Evolutionary conservation across 2,113 vertebrate genomes (phyloP).

Genomic region (Chitala chitala): DNA sequence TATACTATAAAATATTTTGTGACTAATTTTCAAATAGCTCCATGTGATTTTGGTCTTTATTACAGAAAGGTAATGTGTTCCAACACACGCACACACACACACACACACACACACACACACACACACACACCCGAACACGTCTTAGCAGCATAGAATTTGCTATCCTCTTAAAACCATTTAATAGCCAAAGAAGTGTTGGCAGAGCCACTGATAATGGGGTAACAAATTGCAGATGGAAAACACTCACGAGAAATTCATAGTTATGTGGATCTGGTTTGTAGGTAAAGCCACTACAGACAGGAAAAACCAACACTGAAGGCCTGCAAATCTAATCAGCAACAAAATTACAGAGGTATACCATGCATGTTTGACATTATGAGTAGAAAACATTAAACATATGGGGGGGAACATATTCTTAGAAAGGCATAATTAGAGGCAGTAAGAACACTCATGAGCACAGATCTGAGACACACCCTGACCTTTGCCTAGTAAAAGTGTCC

Average conservation of each 20-base stretch:
- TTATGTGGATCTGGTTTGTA: not conserved
- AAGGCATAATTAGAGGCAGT: not conserved
- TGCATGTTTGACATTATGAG: not conserved
- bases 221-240: not conserved
- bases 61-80: no score
- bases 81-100: no score
- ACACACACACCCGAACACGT: no score
- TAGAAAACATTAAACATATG: not conserved
- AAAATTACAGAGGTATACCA: slow-evolving; percentile 7
- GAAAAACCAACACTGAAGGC: not conserved
- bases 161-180: no score
- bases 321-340: not conserved
- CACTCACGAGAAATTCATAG: not conserved
- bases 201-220: no score
- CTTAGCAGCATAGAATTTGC: no score
- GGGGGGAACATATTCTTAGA: not conserved
- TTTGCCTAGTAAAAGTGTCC: slow-evolving; percentile 8
- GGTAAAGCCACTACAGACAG: slow-evolving; percentile 1
- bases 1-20: no score
- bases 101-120: no score
- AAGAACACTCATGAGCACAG: not conserved
- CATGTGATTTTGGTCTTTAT: no score
- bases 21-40: no score
- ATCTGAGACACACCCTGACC: not conserved
- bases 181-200: no score